These are phyloP conservation scores for Bugula neritina DNA, from an alignment of 2,888 invertebrate genomes.

Conservation along the genomic window DNA sequence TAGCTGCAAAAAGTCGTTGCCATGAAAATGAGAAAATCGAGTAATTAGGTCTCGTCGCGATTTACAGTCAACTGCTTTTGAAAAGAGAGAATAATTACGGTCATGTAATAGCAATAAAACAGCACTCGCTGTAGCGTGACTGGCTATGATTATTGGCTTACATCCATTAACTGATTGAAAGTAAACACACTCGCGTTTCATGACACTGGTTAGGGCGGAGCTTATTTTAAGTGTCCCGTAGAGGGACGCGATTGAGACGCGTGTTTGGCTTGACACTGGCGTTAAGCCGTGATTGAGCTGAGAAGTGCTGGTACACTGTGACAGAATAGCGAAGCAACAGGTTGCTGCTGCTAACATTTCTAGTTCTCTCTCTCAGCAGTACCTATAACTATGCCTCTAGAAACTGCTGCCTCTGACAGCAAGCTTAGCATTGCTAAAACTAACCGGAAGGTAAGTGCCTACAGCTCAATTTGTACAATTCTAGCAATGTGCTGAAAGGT, in stretches of 20 bases:
- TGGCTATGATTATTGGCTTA: no score
- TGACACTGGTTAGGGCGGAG: constrained; percentile 3
- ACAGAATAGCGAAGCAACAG: background rate
- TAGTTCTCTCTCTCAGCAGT: background rate
- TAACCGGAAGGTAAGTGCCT: constrained; percentile 14
- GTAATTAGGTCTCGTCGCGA: no score
- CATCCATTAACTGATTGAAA: background rate
- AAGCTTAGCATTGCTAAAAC: constrained; percentile 14
- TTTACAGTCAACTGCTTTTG: no score
- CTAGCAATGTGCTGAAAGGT: no score
- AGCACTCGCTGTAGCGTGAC: no score
- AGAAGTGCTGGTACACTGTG: no score
- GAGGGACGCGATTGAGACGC: background rate
- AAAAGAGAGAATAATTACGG: no score
- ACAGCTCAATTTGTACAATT: no score
- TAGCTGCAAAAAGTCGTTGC: no score
- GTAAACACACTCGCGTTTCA: constrained; percentile 13
- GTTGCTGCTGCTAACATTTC: background rate
- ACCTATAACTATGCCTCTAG: background rate
- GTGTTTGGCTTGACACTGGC: background rate
- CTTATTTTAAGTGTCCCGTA: background rate
- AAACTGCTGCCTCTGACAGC: background rate
- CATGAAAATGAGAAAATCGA: no score
- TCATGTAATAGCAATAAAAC: no score
- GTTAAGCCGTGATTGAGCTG: background rate